These are phyloP conservation scores for Numida meleagris DNA, from an alignment of 2,113 vertebrate species.

Conservation along the genomic window DNA sequence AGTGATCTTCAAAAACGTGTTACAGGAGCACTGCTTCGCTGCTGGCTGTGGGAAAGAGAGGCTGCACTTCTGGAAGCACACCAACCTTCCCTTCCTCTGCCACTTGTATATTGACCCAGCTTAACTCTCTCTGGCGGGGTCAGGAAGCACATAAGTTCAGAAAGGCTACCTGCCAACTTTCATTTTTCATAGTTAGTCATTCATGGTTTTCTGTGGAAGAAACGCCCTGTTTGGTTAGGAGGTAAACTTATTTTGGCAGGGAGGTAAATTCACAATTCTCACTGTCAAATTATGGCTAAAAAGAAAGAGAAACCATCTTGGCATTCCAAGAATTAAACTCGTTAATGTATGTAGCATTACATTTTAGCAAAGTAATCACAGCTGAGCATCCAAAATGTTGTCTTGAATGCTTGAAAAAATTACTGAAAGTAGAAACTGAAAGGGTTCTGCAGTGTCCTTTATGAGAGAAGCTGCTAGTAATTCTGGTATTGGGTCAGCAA, in stretches of 20 bases:
- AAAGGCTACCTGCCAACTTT: conserved; percentile 57
- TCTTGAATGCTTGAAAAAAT: conserved; percentile 51
- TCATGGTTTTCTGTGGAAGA: conserved; percentile 60
- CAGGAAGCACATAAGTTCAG: conserved; percentile 49
- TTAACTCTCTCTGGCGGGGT: conserved; percentile 55
- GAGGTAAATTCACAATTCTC: conserved; percentile 59
- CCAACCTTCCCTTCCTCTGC: neutral
- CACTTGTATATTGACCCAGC: conserved; percentile 13
- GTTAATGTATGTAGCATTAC: conserved; percentile 75
- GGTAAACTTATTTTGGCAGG: conserved; percentile 70
- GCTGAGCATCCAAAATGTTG: conserved; percentile 71
- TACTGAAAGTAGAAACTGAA: conserved; percentile 42
- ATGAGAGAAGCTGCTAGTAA: conserved; percentile 16
- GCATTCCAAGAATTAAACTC: conserved; percentile 74
- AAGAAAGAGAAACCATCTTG: conserved; percentile 71
- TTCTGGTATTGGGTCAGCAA: conserved; percentile 40
- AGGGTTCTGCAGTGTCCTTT: conserved; percentile 38
- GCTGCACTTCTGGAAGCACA: conserved; percentile 23
- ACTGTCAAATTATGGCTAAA: conserved; percentile 70
- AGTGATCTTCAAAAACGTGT: conserved; percentile 63
- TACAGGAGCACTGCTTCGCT: neutral
- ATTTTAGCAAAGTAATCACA: conserved; percentile 74
- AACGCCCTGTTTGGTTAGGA: conserved; percentile 59
- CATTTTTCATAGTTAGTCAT: conserved; percentile 62
- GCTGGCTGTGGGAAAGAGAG: neutral